Conservation (phyloP, 92 coral and sea anemone species). For the Epizoanthus scotinus region DNA sequence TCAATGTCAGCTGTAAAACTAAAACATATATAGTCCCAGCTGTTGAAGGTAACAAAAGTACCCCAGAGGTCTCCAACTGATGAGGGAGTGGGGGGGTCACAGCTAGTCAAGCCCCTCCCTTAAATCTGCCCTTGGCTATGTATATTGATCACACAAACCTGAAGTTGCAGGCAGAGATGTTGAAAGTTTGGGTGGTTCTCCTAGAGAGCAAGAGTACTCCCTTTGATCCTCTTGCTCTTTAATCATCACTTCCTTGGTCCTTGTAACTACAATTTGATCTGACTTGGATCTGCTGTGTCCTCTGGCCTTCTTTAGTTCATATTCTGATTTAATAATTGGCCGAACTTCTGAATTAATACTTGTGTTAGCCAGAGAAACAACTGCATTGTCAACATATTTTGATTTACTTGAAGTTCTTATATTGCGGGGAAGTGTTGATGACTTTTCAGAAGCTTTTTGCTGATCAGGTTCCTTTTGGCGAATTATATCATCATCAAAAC, state of each 20-base stretch:
- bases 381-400: background rate
- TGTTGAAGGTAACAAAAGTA: too few relatives aligned
- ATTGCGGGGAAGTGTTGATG: constrained; percentile 15
- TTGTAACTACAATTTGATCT: constrained; percentile 67
- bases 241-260: constrained; percentile 32
- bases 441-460: background rate
- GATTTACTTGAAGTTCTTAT: background rate
- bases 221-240: constrained; percentile 14
- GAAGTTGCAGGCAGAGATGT: constrained; percentile 73
- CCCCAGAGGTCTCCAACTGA: too few relatives aligned
- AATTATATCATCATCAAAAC: constrained; percentile 53
- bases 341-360: constrained; percentile 17
- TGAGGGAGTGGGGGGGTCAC: too few relatives aligned
- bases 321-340: constrained; percentile 47
- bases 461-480: constrained; percentile 23
- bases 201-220: constrained; percentile 35
- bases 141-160: too few relatives aligned
- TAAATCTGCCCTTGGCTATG: too few relatives aligned
- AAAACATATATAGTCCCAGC: too few relatives aligned
- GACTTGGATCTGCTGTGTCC: constrained; percentile 94
- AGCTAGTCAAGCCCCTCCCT: too few relatives aligned
- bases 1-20: too few relatives aligned
- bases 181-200: constrained; percentile 48
- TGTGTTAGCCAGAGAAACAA: background rate
- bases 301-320: constrained; percentile 62